Evolutionary conservation across 2,797 vertebrate genomes (phyloP).

Genomic region (Bradypodion ventrale): DNA sequence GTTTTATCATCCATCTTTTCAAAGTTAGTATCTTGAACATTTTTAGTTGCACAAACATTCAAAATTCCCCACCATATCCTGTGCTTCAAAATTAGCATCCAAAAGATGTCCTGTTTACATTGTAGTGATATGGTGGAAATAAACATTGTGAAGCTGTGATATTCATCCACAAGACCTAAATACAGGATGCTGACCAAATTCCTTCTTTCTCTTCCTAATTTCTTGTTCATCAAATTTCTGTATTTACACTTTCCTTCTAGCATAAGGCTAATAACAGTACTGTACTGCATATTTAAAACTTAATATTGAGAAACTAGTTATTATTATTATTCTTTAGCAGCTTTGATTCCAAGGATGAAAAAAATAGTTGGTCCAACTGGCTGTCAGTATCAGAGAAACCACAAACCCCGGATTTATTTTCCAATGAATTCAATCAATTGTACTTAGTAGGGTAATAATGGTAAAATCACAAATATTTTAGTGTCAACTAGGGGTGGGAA

Average conservation of each 20-base stretch:
- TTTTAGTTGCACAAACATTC: conserved; percentile 25
- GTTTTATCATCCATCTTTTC: background rate
- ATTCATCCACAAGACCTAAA: conserved; percentile 62
- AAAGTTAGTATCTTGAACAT: conserved; percentile 33
- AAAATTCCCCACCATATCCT: conserved; percentile 51
- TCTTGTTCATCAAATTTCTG: conserved; percentile 16
- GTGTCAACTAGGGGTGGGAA: background rate
- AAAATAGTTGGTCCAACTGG: background rate
- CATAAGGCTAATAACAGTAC: background rate
- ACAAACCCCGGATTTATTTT: background rate
- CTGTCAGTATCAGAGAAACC: background rate
- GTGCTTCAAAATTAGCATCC: conserved; percentile 46
- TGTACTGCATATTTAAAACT: background rate
- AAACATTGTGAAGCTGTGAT: conserved; percentile 62
- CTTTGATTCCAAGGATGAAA: background rate
- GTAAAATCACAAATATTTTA: background rate
- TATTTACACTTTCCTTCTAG: conserved; percentile 24
- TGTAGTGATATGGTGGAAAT: conserved; percentile 48
- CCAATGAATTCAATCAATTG: background rate
- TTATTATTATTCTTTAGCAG: background rate
- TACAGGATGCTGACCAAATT: conserved; percentile 31
- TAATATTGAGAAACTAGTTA: conserved; percentile 7
- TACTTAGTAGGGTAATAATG: background rate
- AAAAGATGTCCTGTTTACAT: conserved; percentile 57
- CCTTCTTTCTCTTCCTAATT: conserved; percentile 44